Conservation (phyloP, 1,140 invertebrate species). For the Calliopsis andreniformis region DNA sequence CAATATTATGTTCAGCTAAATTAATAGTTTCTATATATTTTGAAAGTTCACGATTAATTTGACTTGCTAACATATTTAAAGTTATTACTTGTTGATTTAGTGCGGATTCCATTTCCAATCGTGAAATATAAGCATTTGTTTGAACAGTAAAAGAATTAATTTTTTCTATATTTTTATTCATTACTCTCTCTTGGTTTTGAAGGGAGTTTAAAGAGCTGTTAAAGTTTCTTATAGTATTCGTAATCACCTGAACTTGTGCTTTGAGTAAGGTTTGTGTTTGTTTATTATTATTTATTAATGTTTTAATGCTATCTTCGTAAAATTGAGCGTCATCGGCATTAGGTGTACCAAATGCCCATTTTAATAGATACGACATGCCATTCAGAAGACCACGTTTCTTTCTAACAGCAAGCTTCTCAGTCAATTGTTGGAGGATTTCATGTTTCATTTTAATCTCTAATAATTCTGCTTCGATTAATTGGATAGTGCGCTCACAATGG, state of each 20-base stretch:
- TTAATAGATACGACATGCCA: background rate
- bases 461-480: conserved; percentile 2
- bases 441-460: background rate
- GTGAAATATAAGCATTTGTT: conserved; percentile 6
- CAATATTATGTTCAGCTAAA: background rate
- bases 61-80: background rate
- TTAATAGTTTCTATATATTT: conserved; percentile 6
- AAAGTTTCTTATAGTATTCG: background rate
- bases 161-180: conserved; percentile 4
- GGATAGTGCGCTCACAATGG: background rate
- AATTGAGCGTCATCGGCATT: background rate
- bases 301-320: conserved; percentile 2
- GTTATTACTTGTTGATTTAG: background rate
- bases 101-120: background rate
- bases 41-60: conserved; percentile 4
- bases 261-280: background rate
- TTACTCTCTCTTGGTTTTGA: background rate
- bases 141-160: background rate
- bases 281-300: background rate
- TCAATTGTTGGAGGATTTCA: background rate
- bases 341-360: background rate
- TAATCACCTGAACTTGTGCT: background rate
- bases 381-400: background rate
- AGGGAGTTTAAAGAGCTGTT: background rate
- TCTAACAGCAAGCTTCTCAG: background rate